These are phyloP conservation scores for Erythrolamprus reginae DNA, from an alignment of 2,113 vertebrate species.

Conservation along the genomic window DNA sequence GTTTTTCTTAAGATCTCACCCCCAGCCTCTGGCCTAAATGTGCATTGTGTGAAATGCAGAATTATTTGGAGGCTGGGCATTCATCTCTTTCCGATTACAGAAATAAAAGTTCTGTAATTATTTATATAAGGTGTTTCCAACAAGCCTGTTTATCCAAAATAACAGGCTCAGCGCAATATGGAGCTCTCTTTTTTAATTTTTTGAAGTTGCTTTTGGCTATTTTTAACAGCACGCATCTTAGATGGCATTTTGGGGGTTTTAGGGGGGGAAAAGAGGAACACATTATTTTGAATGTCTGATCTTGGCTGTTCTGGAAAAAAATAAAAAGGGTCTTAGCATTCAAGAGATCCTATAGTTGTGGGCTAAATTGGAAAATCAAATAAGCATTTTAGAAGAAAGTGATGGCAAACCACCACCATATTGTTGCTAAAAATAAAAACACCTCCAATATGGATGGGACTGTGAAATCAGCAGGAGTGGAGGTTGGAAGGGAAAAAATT, in stretches of 20 bases:
- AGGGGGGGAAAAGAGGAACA: neutral
- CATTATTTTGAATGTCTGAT: neutral
- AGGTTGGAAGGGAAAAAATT: neutral
- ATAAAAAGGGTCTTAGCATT: neutral
- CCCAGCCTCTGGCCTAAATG: neutral
- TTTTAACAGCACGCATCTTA: neutral
- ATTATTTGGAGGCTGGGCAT: neutral
- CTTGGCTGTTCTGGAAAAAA: neutral
- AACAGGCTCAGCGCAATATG: neutral
- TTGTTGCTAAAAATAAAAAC: neutral
- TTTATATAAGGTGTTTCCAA: neutral
- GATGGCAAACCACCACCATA: neutral
- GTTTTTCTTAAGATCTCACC: neutral
- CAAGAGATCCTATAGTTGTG: neutral
- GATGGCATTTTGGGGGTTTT: neutral
- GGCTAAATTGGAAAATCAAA: neutral
- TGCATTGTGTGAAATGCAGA: neutral
- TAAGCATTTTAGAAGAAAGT: neutral
- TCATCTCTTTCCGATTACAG: neutral
- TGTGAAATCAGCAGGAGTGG: neutral
- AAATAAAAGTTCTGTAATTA: neutral
- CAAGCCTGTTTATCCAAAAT: neutral
- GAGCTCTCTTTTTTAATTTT: neutral
- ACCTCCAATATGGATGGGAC: neutral
- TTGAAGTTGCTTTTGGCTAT: neutral